phyloP scores from a whole-genome alignment of 1,140 invertebrate genomes.

The Ephestia elutella region DNA sequence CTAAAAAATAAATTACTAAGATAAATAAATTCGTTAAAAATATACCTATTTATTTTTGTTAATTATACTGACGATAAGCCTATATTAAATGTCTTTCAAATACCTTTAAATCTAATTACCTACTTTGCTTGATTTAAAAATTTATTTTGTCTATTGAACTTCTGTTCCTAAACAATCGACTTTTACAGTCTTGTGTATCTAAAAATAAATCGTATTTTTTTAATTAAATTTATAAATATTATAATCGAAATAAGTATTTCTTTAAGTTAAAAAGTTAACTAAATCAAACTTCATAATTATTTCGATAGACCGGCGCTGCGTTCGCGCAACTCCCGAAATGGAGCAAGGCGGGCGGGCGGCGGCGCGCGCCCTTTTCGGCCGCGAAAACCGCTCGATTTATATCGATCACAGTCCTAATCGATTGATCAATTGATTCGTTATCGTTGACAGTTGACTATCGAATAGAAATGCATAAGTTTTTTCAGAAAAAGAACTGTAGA shows the following conservation, averaged over 20 bases:
- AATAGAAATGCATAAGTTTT: conserved; percentile 2
- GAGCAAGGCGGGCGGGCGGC: conserved; percentile 29
- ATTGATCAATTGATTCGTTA: neutral
- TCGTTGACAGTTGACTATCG: neutral
- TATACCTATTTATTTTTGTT: too few relatives aligned
- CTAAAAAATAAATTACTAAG: too few relatives aligned
- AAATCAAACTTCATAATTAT: conserved; percentile 15
- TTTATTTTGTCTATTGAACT: too few relatives aligned
- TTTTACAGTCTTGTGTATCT: too few relatives aligned
- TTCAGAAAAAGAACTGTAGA: conserved; percentile 2
- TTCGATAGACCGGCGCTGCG: conserved; percentile 16
- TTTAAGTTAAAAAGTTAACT: conserved; percentile 11
- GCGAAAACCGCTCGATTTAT: neutral
- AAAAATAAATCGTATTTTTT: too few relatives aligned
- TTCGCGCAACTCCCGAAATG: conserved; percentile 45
- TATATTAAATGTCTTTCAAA: too few relatives aligned
- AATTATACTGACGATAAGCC: too few relatives aligned
- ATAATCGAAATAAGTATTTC: neutral
- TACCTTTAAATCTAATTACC: too few relatives aligned
- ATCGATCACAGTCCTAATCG: neutral
- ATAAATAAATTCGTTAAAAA: too few relatives aligned
- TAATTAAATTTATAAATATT: too few relatives aligned
- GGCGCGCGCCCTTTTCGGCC: conserved; percentile 20
- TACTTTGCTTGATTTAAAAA: too few relatives aligned
- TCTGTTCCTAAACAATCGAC: too few relatives aligned